phyloP scores from a whole-genome alignment of 1,140 invertebrate genomes.

The Heterodera carotae region DNA sequence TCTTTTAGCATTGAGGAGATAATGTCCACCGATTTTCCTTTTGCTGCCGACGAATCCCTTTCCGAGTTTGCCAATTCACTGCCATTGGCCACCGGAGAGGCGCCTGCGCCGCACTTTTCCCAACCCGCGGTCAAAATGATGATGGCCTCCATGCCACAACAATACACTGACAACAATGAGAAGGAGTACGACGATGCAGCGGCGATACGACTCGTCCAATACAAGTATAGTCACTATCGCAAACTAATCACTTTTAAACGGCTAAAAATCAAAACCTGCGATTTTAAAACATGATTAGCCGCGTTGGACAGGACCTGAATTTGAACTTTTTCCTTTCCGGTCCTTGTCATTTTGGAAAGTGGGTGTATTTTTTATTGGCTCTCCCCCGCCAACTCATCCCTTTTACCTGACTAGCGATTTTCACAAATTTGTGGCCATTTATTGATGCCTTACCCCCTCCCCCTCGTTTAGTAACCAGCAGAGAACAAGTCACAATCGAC shows the following conservation, averaged over 20 bases:
- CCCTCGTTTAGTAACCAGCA: not conserved
- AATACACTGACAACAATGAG: conserved; percentile 5
- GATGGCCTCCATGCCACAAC: not conserved
- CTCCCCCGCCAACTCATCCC: no score
- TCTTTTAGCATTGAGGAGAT: conserved; percentile 84
- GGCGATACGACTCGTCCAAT: not conserved
- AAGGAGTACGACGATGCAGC: conserved; percentile 11
- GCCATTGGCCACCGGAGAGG: not conserved
- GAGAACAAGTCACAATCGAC: not conserved
- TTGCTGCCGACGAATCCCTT: conserved; percentile 4
- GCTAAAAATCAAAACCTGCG: not conserved
- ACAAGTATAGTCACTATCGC: not conserved
- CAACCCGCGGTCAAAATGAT: not conserved
- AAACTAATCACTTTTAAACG: not conserved
- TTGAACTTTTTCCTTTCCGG: no score
- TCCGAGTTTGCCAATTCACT: conserved; percentile 23
- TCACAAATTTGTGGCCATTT: not conserved
- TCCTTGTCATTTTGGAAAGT: no score
- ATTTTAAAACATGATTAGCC: no score
- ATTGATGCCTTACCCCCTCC: not conserved
- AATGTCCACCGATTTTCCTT: conserved; percentile 67
- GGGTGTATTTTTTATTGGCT: no score
- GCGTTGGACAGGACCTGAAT: no score
- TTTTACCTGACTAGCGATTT: not conserved
- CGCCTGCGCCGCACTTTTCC: conserved; percentile 28